Evolutionary conservation across 1,140 invertebrate species (phyloP).

Genomic region (Sogatella furcifera): DNA sequence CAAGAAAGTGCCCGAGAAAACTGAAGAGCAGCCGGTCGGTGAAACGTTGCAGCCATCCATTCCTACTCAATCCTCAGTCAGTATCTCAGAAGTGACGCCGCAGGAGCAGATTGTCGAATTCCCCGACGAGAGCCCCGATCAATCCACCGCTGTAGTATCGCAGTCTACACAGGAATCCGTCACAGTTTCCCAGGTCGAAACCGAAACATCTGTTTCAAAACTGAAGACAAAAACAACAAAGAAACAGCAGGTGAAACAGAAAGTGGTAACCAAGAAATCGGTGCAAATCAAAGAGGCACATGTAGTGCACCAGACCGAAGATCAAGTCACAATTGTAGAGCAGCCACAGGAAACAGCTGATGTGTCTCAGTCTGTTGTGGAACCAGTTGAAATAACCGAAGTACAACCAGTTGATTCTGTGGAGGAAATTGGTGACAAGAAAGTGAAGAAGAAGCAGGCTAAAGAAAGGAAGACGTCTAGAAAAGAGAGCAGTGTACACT

Average conservation of each 20-base stretch:
- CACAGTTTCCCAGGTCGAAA: conserved; percentile 10
- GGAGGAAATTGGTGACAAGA: conserved; percentile 33
- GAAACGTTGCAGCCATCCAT: conserved; percentile 8
- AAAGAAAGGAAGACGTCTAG: conserved; percentile 29
- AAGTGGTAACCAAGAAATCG: conserved; percentile 12
- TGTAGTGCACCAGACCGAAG: not conserved
- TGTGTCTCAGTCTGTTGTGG: not conserved
- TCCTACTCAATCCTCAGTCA: conserved; percentile 43
- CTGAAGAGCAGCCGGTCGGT: not conserved
- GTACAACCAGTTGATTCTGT: conserved; percentile 20
- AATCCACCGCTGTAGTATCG: conserved; percentile 5
- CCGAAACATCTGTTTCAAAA: conserved; percentile 17
- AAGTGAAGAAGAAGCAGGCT: conserved; percentile 29
- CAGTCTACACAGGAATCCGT: conserved; percentile 10
- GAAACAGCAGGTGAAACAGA: conserved; percentile 13
- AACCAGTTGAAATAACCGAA: conserved; percentile 11
- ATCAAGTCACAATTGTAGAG: not conserved
- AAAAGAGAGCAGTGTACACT: conserved; percentile 34
- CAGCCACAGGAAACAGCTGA: not conserved
- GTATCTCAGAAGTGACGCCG: conserved; percentile 45
- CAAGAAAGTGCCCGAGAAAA: conserved; percentile 24
- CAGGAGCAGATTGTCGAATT: conserved; percentile 22
- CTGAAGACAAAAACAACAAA: conserved; percentile 15
- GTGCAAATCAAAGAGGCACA: conserved; percentile 9
- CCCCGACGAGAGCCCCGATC: not conserved